phyloP scores from a whole-genome alignment of 1,140 invertebrate genomes.

The Cherax quadricarinatus region DNA sequence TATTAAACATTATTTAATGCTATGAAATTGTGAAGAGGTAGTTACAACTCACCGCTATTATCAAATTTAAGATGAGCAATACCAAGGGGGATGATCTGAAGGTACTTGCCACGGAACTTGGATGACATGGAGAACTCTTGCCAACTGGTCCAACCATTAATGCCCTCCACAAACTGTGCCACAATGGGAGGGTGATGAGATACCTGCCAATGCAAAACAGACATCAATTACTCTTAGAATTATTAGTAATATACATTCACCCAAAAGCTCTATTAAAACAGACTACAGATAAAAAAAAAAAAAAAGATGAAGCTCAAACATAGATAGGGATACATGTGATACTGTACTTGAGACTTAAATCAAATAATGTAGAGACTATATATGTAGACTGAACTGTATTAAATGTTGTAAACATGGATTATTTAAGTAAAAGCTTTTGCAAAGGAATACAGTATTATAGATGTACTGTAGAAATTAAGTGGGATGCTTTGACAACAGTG shows the following conservation, averaged over 20 bases:
- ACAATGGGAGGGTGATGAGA: conserved; percentile 98
- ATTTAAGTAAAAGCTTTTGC: too few species aligned
- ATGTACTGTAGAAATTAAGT: too few species aligned
- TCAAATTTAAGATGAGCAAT: conserved; percentile 89
- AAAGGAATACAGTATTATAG: too few species aligned
- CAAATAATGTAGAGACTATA: too few species aligned
- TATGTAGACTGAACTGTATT: too few species aligned
- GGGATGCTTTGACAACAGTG: too few species aligned
- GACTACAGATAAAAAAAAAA: background rate
- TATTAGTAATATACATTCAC: background rate
- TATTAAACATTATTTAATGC: too few species aligned
- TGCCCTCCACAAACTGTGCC: conserved; percentile 92
- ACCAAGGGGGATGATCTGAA: conserved; percentile 94
- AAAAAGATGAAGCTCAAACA: background rate
- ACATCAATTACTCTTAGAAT: too few species aligned
- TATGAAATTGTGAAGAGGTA: too few species aligned
- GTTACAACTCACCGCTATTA: conserved; percentile 57
- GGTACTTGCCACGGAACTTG: conserved; percentile 98
- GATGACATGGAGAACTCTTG: conserved; percentile 99
- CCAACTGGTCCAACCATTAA: conserved; percentile 91
- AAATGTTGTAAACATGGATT: too few species aligned
- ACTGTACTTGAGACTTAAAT: background rate
- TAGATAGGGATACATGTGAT: background rate
- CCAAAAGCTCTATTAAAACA: too few species aligned
- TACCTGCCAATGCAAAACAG: conserved; percentile 79